These are phyloP conservation scores for Sphenopsis melanotis DNA, from an alignment of 2,797 vertebrate genomes.

Conservation along the genomic window DNA sequence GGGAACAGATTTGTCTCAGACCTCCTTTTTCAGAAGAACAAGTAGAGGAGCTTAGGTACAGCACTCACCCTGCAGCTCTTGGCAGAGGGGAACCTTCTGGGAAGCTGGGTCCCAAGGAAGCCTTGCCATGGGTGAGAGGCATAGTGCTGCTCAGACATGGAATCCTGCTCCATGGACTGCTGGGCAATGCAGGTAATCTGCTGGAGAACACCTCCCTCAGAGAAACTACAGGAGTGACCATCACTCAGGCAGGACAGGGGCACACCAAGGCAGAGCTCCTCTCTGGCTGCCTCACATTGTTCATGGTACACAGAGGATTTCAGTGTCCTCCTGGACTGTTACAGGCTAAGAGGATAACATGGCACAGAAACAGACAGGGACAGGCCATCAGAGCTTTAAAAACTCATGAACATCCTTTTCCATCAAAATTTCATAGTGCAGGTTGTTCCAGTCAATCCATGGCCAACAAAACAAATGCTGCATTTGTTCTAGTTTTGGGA, in stretches of 20 bases:
- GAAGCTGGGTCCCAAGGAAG: neutral
- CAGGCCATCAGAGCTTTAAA: neutral
- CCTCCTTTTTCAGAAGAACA: neutral
- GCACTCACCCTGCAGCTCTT: neutral
- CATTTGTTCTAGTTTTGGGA: constrained; percentile 23
- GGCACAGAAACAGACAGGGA: neutral
- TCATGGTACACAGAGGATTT: neutral
- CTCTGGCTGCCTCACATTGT: neutral
- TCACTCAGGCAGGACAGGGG: neutral
- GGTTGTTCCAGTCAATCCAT: neutral
- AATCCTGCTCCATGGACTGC: neutral
- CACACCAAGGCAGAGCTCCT: neutral
- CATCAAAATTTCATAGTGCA: neutral
- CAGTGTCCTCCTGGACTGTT: neutral
- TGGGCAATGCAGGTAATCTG: neutral
- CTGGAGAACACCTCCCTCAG: neutral
- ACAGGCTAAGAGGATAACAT: fast-evolving
- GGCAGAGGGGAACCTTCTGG: neutral
- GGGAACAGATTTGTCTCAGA: neutral
- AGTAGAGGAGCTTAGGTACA: neutral
- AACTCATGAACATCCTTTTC: neutral
- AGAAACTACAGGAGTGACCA: neutral
- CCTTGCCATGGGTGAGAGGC: neutral
- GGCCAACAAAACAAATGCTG: constrained; percentile 10
- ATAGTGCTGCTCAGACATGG: fast-evolving